Base-by-base conservation (phyloP, 2,113 vertebrate genomes). In the Eublepharis macularius region DNA sequence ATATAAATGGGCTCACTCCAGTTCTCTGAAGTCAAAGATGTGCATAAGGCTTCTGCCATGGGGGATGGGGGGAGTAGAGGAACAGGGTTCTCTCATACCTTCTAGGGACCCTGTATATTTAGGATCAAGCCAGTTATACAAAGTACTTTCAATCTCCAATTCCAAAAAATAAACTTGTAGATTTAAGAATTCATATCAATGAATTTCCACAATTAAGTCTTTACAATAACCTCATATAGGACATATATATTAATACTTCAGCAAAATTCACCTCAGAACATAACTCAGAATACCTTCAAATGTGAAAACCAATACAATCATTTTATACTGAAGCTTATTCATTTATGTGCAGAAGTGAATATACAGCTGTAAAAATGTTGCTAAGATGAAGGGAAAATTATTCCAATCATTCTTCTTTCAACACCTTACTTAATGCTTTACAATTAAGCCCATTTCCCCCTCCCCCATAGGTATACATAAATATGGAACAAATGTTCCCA, bases 341-440 rank as follows among this genome's bases (percentile, higher is more conserved):
- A 95, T 95, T 74, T 91, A 83, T 88, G 91, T 29, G 1, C 34
- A 66, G 93, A 93, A 90, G 45, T 49, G 10, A 91, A 90, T 24
- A 95, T 93, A 91, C 94, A 96, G 96, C 93, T 94, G 86, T 94
- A 95, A 96, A 95, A 94, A 93, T 87, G 76, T 89, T 94, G 81
- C 83, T 94, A 95, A 95, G 92, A 65, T 91, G 87, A 86, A 81
- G 75, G 77, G 85, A 80, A 54, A 77, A 94, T 87, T 82, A 72
- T 92, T 93, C 83, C 92, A 92, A 93, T 89, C 90, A 76, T 90
- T 89, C 83, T 14, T 89, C 39, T 89, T 94, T 91, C 80, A 93
- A 70, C 45, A 76, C 75, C 92, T 84, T 72, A 86, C 91, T 80
- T n/a, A 92, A 47, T 87, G 60, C 24, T 91, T 80, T 86, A 92